Conservation (phyloP, 2,797 vertebrate genomes). For the Mus spretus region DNA sequence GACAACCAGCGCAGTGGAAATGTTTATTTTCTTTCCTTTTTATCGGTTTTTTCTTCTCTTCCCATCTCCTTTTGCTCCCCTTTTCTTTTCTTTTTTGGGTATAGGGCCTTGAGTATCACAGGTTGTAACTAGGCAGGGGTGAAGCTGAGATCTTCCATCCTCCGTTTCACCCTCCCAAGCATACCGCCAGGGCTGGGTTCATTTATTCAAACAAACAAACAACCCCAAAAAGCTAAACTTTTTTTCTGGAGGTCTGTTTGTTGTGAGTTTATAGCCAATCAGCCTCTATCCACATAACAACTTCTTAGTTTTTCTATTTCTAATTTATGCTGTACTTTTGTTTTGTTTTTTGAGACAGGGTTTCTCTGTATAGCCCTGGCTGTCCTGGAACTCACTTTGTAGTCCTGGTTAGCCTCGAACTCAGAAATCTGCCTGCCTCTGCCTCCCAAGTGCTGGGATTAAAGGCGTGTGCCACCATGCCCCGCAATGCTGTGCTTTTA, state of each 20-base stretch:
- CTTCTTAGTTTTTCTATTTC: slow-evolving; percentile 18
- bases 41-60: background rate
- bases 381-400: too few relatives aligned
- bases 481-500: slow-evolving; percentile 2
- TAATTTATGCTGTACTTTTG: slow-evolving; percentile 46
- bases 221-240: background rate
- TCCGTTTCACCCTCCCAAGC: background rate
- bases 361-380: too few relatives aligned
- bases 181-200: too few relatives aligned
- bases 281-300: background rate
- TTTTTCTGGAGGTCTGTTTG: slow-evolving; percentile 2
- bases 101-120: background rate
- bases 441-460: too few relatives aligned
- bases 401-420: too few relatives aligned
- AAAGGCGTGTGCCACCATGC: too few relatives aligned
- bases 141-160: background rate
- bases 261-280: background rate
- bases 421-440: too few relatives aligned
- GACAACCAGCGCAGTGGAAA: background rate
- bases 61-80: background rate
- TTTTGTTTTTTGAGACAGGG: too few relatives aligned
- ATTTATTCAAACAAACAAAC: background rate
- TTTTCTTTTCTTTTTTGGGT: background rate
- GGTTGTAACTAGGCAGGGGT: background rate
- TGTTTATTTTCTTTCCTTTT: background rate